A percentile compares a stretch with the other conserved stretches of the same genome.
These are phyloP conservation scores for Catamblyrhynchus diadema DNA, from an alignment of 2,797 vertebrate genomes.

Conservation along the genomic window DNA sequence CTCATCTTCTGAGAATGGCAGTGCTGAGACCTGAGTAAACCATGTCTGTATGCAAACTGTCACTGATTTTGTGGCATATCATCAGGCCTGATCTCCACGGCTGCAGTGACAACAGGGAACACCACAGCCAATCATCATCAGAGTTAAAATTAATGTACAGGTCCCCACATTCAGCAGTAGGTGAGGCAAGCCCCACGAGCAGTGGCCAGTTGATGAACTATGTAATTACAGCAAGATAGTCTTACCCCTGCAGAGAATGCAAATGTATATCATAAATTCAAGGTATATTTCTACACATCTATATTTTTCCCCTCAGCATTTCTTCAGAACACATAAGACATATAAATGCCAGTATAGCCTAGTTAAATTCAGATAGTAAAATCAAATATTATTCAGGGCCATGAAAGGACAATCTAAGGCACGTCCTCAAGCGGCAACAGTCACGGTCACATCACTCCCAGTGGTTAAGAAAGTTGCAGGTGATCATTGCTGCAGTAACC, in stretches of 20 bases:
- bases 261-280: neutral
- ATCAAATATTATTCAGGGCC: neutral
- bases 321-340: neutral
- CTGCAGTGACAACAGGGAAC: constrained; percentile 52
- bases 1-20: constrained; percentile 70
- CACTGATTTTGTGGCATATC: constrained; percentile 67
- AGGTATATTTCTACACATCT: neutral
- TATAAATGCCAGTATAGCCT: neutral
- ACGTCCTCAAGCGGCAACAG: neutral
- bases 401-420: neutral
- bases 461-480: neutral
- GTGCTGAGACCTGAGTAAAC: constrained; percentile 65
- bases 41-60: constrained; percentile 70
- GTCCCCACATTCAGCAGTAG: neutral
- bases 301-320: neutral
- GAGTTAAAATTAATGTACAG: constrained; percentile 33
- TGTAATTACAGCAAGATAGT: constrained; percentile 37
- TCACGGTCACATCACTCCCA: neutral
- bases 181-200: neutral
- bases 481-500: neutral
- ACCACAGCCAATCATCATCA: constrained; percentile 43
- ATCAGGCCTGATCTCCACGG: constrained; percentile 64
- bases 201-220: constrained; percentile 43
- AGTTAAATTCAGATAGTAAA: neutral
- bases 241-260: neutral